phyloP scores from a whole-genome alignment of 2,888 invertebrate genomes.

The Xestia c-nigrum region DNA sequence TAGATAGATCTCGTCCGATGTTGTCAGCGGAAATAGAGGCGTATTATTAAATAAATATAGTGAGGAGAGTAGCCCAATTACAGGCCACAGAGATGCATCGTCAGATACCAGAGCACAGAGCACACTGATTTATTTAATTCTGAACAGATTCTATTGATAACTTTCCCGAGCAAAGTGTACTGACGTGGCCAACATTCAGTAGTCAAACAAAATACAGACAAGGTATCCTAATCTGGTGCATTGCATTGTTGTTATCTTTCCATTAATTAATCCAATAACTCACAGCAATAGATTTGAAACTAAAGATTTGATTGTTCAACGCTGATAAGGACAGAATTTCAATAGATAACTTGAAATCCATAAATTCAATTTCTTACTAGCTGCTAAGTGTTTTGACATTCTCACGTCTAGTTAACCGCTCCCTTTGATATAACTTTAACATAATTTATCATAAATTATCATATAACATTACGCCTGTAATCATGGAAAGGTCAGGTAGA shows the following conservation, averaged over 20 bases:
- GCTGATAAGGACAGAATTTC: conserved; percentile 43
- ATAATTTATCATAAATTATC: neutral
- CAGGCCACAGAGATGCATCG: conserved; percentile 69
- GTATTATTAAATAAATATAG: conserved; percentile 77
- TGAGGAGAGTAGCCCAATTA: conserved; percentile 72
- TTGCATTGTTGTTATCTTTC: conserved; percentile 49
- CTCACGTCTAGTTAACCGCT: conserved; percentile 1
- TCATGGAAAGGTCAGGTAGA: neutral
- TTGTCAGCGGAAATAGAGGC: conserved; percentile 74
- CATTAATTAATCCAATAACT: conserved; percentile 60
- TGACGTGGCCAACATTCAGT: conserved; percentile 43
- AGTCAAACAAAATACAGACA: conserved; percentile 25
- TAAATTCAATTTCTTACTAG: conserved; percentile 37
- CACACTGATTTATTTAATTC: conserved; percentile 71
- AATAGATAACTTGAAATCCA: conserved; percentile 46
- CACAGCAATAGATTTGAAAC: conserved; percentile 52
- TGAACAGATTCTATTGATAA: conserved; percentile 68
- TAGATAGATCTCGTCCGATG: conserved; percentile 66
- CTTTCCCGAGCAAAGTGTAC: conserved; percentile 33
- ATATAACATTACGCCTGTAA: neutral
- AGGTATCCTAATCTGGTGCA: conserved; percentile 24
- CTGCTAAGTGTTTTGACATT: conserved; percentile 28
- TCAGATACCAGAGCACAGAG: conserved; percentile 62
- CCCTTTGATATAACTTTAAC: neutral
- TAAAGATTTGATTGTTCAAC: conserved; percentile 52